Base-by-base conservation (phyloP, 2,797 vertebrate species). In the Sardinella longiceps region DNA sequence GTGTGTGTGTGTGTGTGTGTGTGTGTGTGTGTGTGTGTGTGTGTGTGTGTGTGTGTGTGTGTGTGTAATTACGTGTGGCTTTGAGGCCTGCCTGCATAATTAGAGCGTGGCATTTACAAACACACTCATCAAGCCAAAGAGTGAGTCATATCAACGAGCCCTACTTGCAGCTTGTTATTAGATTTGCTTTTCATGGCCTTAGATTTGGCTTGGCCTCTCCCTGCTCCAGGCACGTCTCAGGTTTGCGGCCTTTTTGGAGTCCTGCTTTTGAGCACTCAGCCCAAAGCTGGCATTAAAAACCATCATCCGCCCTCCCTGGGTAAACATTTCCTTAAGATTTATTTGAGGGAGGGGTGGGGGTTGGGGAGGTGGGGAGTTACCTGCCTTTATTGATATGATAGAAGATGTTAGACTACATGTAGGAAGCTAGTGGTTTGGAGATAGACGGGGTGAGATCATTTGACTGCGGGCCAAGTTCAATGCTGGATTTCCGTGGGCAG, bases 51-150 rank as follows among this genome's bases (percentile, higher is more conserved):
- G 7, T 30, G 60, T 63, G 63, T 43, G 70, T 43, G 37, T 77
- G 70, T 77, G 70, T 18, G 37, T 77, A 43, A 77, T 43, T 77
- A 37, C 25, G 48, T 81, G 81, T n/a, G 23, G 66, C 58, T 23
- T 77, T 39, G 70, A 74, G 66, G 66, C 66, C 33, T 77, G 37
- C 70, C 33, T 70, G 63, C 30, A 43, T 77, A 77, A 77, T 77
- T 77, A 77, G 70, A 77, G 70, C 70, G 37, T 77, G 70, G 70
- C 70, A 77, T 77, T 77, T 77, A 5, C 70, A 77, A 77, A 77
- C 66, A 74, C 70, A 23, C 70, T 77, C 70, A 77, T 77, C 70
- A 77, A 77, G 70, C 70, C 70, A 77, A 77, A 77, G 70, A 39
- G 70, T 77, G 70, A 70, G 28, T 70, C 63, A 70, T 33, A 70